Base-by-base conservation (phyloP, 2,113 vertebrate species). In the Nesospiza acunhae region DNA sequence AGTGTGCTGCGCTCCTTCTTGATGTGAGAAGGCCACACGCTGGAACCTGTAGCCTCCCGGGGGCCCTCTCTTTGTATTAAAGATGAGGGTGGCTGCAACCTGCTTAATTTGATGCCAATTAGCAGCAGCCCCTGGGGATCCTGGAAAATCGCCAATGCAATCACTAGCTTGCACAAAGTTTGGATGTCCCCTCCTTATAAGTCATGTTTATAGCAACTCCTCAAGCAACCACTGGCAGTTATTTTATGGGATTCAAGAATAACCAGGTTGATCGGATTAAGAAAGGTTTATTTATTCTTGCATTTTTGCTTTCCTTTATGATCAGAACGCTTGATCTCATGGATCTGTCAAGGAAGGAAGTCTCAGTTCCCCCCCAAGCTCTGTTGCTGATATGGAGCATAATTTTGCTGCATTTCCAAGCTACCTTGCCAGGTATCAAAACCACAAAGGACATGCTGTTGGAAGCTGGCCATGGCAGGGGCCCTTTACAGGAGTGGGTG, bases 41-140 rank as follows among this genome's bases (percentile, higher is more conserved):
- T 91, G 68, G 64, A 92, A 96, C 92, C 59, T 96, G 94, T 20
- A 93, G 56, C 64, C 58, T 89, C 74, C 80, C 18, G 1, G 83
- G 49, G 89, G 80, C 74, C 53, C 56, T 89, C 75, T 80, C 93
- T 82, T 88, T 86, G 81, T 90, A 89, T 74, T 91, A 89, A 77
- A 94, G 78, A 91, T 17, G 62, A 93, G 79, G 64, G 80, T 96
- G 72, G 60, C 84, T 94, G 90, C 58, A 89, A 96, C 73, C 85
- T 81, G 63, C 86, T 93, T 89, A 73, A 80, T 85, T 96, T 94
- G 39, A 93, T 84, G 85, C 83, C 84, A 92, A 92, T 96, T 91
- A 96, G 76, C 53, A 94, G 90, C 42, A 92, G 90, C 93, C 88
- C 2, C 0, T 70, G 75, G 86, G 89, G 77, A 86, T 92, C 67